Percentiles rank a stretch among this genome's conserved stretches.
These are phyloP conservation scores for Eudasyphora cyanicolor DNA, from an alignment of 2,888 invertebrate species.

Conservation along the genomic window DNA sequence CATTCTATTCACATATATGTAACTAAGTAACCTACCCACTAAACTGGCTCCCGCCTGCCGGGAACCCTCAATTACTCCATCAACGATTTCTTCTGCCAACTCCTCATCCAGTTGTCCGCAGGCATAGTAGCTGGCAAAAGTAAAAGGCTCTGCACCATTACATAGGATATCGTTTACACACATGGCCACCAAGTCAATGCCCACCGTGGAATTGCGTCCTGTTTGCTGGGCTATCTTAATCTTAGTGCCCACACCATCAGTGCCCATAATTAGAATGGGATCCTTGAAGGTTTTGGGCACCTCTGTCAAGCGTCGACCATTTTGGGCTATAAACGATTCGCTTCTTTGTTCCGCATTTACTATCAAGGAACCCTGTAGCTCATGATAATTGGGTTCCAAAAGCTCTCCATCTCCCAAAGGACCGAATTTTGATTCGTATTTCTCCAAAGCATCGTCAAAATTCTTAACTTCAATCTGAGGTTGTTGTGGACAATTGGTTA, in stretches of 20 bases:
- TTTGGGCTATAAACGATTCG: constrained; percentile 69
- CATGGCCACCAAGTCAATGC: constrained; percentile 98
- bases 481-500: constrained; percentile 53
- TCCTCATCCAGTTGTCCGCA: constrained; percentile 89
- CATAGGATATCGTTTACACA: constrained; percentile 98
- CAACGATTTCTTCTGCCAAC: constrained; percentile 82
- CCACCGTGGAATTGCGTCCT: constrained; percentile 89
- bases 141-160: constrained; percentile 97
- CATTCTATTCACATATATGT: neutral
- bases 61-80: constrained; percentile 91
- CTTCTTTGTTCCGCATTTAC: constrained; percentile 68
- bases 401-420: constrained; percentile 68
- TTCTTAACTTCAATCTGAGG: constrained; percentile 83
- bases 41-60: constrained; percentile 90
- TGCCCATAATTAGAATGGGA: constrained; percentile 94
- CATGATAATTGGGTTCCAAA: constrained; percentile 55
- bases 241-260: constrained; percentile 99
- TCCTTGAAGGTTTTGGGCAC: constrained; percentile 82
- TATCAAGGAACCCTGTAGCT: constrained; percentile 46
- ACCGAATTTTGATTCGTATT: constrained; percentile 75
- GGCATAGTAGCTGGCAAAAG: constrained; percentile 96
- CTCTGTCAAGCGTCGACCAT: constrained; percentile 76
- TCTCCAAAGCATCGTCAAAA: constrained; percentile 85
- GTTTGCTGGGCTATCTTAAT: constrained; percentile 93
- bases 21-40: constrained; percentile 83